Conservation (phyloP, 2,113 vertebrate genomes). For the Excalfactoria chinensis region DNA sequence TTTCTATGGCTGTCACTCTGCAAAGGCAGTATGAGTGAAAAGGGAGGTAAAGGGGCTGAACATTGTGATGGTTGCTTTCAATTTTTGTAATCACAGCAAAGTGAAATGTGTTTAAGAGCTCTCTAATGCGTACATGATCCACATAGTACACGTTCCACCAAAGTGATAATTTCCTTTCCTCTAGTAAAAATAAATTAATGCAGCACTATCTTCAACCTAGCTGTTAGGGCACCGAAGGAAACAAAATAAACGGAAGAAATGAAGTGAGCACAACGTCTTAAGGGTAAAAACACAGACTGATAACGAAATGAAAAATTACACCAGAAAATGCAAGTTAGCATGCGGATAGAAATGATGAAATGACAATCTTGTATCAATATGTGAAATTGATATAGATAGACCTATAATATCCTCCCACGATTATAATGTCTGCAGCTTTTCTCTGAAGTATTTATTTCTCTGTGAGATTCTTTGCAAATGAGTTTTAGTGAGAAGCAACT, state of each 20-base stretch:
- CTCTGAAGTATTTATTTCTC: neutral
- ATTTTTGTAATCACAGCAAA: slow-evolving; percentile 43
- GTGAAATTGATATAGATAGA: too few relatives aligned
- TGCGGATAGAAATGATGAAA: neutral
- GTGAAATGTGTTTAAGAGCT: slow-evolving; percentile 44
- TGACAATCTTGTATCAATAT: neutral
- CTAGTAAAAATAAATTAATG: slow-evolving; percentile 51
- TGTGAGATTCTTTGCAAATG: neutral
- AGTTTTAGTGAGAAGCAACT: neutral
- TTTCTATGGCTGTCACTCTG: neutral
- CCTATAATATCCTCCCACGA: neutral
- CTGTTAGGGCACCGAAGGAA: slow-evolving; percentile 67
- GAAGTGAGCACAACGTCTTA: neutral
- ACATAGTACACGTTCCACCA: slow-evolving; percentile 14
- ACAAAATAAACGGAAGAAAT: slow-evolving; percentile 60
- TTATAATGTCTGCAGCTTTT: neutral
- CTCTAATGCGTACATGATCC: neutral
- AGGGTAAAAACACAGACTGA: slow-evolving; percentile 28
- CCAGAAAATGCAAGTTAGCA: slow-evolving; percentile 56
- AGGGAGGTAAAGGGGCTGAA: slow-evolving; percentile 1
- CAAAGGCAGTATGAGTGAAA: neutral
- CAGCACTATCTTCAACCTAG: slow-evolving; percentile 42
- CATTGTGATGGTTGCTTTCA: slow-evolving; percentile 29
- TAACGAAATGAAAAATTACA: slow-evolving; percentile 72
- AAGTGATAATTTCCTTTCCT: slow-evolving; percentile 72